Base-by-base conservation (phyloP, 2,113 vertebrate genomes). In the Labrus mixtus region DNA sequence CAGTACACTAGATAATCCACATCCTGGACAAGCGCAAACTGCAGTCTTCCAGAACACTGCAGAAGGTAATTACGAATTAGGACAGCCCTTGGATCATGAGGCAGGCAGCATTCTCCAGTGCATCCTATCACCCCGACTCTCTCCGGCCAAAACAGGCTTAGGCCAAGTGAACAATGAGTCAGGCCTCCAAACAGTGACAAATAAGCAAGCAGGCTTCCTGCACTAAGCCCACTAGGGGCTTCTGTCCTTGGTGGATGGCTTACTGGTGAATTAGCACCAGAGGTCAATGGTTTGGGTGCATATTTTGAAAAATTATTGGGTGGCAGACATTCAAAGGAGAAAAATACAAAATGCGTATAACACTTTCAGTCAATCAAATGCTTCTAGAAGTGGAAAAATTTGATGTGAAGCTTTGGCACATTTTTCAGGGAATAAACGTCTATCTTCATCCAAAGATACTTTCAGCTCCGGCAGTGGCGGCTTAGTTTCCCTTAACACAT, bases 41-140 rank as follows among this genome's bases (percentile, higher is more conserved):
- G 85, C 91, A 93, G 85, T 94, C 90, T 94, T 93, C 92, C 91
- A 92, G 91, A 93, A 92, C 88, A 91, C 78, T 89, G 92, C 83
- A 85, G 89, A 90, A 89, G 83, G 85, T 94, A 92, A 94, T 94
- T 92, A 92, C 85, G 89, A 92, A 92, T 92, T 92, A 92, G 85
- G 83, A 82, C 86, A 86, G 62, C 59, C 86, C 81, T 88, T 90
- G 87, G 85, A 91, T 90, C 85, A 77, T 16, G 81, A 87, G 84
- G 80, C 82, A 77, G 79, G 48, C 79, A 8, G 62, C 73, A 74
- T 84, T 88, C 85, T 86, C 83, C 74, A 54, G 73, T 60, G 81
- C 80, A 81, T 86, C 84, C 83, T 80, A 84, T 88, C 84, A 83
- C 79, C 68, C 82, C 23, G 17, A 78, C 65, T 64, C 62, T 82